phyloP scores from a whole-genome alignment of 2,888 invertebrate species.

The Metallyticus violacea region DNA sequence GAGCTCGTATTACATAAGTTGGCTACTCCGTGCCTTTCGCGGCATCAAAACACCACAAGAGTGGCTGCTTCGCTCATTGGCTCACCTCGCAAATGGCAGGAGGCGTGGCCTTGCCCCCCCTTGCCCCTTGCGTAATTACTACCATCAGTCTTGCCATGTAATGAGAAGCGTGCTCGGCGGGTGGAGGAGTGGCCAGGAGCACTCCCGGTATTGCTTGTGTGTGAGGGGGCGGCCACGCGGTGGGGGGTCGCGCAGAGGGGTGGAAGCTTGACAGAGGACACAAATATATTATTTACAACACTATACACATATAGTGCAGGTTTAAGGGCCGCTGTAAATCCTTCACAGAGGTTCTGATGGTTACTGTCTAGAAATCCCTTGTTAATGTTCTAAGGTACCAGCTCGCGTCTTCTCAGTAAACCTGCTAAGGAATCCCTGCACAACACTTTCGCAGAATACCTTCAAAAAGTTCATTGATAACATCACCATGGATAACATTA shows the following conservation, averaged over 20 bases:
- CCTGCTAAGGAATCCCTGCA: too few species aligned
- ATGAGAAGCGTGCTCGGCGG: background rate
- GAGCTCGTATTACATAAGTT: background rate
- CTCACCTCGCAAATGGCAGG: slow-evolving; percentile 1
- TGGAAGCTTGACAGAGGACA: background rate
- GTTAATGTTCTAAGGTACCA: background rate
- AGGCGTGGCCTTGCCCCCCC: background rate
- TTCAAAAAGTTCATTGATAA: too few species aligned
- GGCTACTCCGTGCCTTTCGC: background rate
- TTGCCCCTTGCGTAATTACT: background rate
- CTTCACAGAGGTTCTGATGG: background rate
- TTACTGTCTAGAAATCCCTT: background rate
- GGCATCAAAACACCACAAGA: background rate
- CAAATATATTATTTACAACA: slow-evolving; percentile 7
- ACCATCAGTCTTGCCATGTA: background rate
- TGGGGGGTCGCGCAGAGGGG: background rate
- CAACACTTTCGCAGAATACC: too few species aligned
- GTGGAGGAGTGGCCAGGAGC: background rate
- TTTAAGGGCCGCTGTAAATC: background rate
- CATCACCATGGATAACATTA: too few species aligned
- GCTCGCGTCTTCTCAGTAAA: background rate
- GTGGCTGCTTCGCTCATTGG: slow-evolving; percentile 7
- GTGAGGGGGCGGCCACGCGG: too few species aligned
- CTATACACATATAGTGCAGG: background rate
- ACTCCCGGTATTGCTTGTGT: too few species aligned